Percentiles rank a stretch among this genome's conserved stretches.
Evolutionary conservation across 2,888 invertebrate genomes (phyloP).

Genomic region (Hydropsyche betteni): DNA sequence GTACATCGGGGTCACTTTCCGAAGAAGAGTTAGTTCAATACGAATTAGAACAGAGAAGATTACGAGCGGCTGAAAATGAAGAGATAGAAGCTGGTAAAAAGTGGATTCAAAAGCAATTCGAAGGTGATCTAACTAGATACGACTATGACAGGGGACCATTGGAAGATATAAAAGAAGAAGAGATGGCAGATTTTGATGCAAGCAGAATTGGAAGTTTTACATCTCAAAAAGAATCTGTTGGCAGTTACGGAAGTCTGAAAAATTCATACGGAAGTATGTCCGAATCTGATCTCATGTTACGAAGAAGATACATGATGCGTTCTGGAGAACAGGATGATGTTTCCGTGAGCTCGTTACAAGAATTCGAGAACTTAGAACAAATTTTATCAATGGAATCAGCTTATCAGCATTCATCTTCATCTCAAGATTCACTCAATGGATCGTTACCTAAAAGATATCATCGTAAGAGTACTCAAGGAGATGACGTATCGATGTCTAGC

Average conservation of each 20-base stretch:
- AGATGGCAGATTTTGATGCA: conserved; percentile 86
- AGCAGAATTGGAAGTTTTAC: conserved; percentile 80
- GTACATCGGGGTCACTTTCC: conserved; percentile 67
- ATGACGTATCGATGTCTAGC: conserved; percentile 87
- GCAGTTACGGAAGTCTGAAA: conserved; percentile 82
- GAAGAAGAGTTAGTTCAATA: conserved; percentile 71
- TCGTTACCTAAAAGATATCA: conserved; percentile 79
- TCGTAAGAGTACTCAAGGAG: conserved; percentile 78
- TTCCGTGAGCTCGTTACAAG: conserved; percentile 91
- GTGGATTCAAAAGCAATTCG: conserved; percentile 91
- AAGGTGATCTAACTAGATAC: conserved; percentile 76
- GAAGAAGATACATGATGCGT: conserved; percentile 83
- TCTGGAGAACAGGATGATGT: conserved; percentile 91
- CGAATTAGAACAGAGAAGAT: conserved; percentile 72
- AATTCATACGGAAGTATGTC: conserved; percentile 93
- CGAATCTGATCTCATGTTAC: conserved; percentile 86
- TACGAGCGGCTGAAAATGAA: conserved; percentile 64
- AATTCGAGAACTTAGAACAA: conserved; percentile 91
- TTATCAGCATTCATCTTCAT: conserved; percentile 77
- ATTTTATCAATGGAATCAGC: conserved; percentile 81
- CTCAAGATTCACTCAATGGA: conserved; percentile 87
- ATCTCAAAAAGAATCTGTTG: conserved; percentile 81
- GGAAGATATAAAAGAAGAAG: conserved; percentile 93
- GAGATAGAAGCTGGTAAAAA: conserved; percentile 79
- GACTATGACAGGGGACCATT: conserved; percentile 85